These are phyloP conservation scores for Conomelus anceps DNA, from an alignment of 2,888 invertebrate genomes.

Conservation along the genomic window DNA sequence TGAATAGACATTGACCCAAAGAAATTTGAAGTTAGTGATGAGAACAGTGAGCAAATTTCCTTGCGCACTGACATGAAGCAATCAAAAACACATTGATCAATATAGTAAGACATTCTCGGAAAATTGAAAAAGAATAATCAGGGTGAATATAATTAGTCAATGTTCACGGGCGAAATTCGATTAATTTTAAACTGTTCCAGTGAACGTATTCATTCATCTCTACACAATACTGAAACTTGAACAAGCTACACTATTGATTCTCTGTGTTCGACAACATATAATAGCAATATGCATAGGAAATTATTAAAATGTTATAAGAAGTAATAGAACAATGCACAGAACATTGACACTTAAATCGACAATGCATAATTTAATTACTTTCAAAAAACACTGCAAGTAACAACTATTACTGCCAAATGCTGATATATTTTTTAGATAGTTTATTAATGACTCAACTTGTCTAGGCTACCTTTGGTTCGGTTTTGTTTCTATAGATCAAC, in stretches of 20 bases:
- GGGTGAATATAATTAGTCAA: too few relatives aligned
- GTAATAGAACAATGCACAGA: not conserved
- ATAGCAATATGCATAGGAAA: not conserved
- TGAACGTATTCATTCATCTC: too few relatives aligned
- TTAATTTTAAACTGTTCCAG: too few relatives aligned
- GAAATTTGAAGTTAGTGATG: too few relatives aligned
- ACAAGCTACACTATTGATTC: not conserved
- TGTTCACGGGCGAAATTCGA: too few relatives aligned
- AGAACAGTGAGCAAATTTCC: too few relatives aligned
- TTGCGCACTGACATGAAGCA: too few relatives aligned
- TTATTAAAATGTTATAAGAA: not conserved
- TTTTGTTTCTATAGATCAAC: not conserved
- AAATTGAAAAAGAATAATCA: not conserved
- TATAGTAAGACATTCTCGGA: not conserved
- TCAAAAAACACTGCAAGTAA: not conserved
- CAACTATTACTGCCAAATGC: not conserved
- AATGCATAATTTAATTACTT: not conserved
- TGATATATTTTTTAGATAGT: not conserved
- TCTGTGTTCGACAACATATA: not conserved
- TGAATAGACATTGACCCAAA: too few relatives aligned
- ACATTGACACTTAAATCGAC: too few relatives aligned
- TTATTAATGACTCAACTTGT: not conserved
- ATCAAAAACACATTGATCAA: not conserved
- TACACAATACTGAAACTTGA: not conserved
- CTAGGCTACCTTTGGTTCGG: not conserved